phyloP scores from a whole-genome alignment of 2,797 vertebrate genomes.

The Mycteria americana region DNA sequence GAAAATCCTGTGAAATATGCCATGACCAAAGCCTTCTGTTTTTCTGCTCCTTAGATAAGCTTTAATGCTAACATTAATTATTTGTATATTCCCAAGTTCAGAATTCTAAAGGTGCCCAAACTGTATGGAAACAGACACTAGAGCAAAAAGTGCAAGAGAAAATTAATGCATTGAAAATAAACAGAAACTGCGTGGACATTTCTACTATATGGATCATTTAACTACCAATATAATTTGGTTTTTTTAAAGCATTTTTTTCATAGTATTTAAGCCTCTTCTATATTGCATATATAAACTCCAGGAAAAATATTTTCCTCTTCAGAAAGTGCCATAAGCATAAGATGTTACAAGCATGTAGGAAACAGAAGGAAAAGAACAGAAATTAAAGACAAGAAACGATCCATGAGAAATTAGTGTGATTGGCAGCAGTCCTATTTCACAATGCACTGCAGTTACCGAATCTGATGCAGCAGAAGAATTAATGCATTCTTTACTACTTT shows the following conservation, averaged over 20 bases:
- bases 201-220: background rate
- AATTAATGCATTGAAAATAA: background rate
- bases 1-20: background rate
- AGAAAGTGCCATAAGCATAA: background rate
- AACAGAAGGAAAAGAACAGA: background rate
- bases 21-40: background rate
- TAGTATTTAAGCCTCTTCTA: background rate
- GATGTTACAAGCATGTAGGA: background rate
- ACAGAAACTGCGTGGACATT: background rate
- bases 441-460: background rate
- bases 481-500: background rate
- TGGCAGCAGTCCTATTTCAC: background rate
- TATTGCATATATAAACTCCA: background rate
- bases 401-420: background rate
- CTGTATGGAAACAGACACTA: background rate
- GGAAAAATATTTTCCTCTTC: background rate
- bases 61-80: background rate
- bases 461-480: background rate
- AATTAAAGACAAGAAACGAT: background rate
- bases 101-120: background rate
- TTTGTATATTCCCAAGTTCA: background rate
- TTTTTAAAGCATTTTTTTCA: background rate
- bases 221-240: background rate
- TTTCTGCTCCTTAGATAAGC: background rate
- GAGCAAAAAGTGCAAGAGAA: background rate